Evolutionary conservation across 2,797 vertebrate species (phyloP).

Genomic region (Trematocara caparti): DNA sequence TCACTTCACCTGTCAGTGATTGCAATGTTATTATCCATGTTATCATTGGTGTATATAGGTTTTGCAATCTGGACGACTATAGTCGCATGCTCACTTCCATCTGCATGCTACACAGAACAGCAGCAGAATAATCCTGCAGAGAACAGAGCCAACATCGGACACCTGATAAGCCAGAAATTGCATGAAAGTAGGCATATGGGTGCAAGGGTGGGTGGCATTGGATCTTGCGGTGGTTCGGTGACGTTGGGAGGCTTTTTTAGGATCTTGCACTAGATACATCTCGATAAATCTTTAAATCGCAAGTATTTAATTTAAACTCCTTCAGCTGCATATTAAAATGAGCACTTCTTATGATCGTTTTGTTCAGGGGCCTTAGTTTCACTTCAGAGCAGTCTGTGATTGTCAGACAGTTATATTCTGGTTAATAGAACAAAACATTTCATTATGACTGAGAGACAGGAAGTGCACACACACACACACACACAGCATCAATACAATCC

Average conservation of each 20-base stretch:
- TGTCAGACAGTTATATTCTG: conserved; percentile 52
- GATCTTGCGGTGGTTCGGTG: not conserved
- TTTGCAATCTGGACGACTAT: not conserved
- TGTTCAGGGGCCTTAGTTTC: not conserved
- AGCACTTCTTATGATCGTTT: not conserved
- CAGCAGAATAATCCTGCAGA: not conserved
- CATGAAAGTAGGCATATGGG: not conserved
- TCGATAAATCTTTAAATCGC: not conserved
- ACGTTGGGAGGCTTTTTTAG: not conserved
- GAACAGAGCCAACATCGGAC: not conserved
- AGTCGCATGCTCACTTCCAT: not conserved
- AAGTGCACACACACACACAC: conserved; percentile 65
- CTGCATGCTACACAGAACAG: not conserved
- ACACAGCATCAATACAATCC: conserved; percentile 3
- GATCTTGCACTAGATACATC: not conserved
- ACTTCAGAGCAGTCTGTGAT: conserved; percentile 12
- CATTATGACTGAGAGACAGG: conserved; percentile 81
- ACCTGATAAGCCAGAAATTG: not conserved
- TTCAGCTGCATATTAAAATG: not conserved
- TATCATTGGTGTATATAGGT: not conserved
- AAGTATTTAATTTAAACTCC: not conserved
- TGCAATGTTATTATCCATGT: fast-evolving
- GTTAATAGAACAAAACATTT: conserved; percentile 91
- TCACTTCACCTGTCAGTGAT: not conserved
- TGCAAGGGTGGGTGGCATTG: not conserved